Evolutionary conservation across 1,140 invertebrate species (phyloP), one percentile per base, ranked within the genome.

Genomic region (Carcinoscorpius rotundicauda): DNA sequence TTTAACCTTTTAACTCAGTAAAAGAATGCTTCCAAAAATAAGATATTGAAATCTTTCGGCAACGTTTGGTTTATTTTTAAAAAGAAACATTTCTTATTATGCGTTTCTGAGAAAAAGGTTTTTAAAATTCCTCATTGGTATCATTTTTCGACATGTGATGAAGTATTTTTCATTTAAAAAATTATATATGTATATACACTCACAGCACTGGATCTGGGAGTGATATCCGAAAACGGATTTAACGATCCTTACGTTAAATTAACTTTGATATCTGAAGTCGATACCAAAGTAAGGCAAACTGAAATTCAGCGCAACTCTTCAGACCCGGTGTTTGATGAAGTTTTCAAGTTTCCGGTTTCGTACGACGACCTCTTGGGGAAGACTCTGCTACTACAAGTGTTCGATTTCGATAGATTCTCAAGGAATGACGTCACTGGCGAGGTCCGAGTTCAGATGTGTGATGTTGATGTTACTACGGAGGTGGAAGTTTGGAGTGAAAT

Each of bases 391-490:
- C 92, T 93, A 74, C 90, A 88, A 6, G 85, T 93, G 1, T 93
- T 91, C 75, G 89, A 93, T 76, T 93, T 93, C 78, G 90, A 93
- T 76, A 81, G 90, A 52, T 93, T 93, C 79, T 91, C 88, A n/a
- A 80, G 89, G 3, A 89, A 93, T 73, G 90, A 93, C 76, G 81
- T 92, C 53, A 92, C 93, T 66, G 90, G 89, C 3, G 86, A 89
- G 73, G 89, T 93, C 29, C 58, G 66, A 52, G 58, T 69, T 0
- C 58, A 58, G 48, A 66, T 69, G 68, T 61, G 59, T 11, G 66
- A 66, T 10, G 48, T 69, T 10, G 68, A 69, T 57, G 62, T 69
- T 6, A 61, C 68, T 9, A 59, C 65, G 10, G 63, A 64, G 51
- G 62, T 69, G 8, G 68, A 69, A 56, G 66, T 67, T 48, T 69